Evolutionary conservation across 2,888 invertebrate genomes (phyloP), one percentile per base, ranked within the genome.

Genomic region (Oegoconia quadripuncta): DNA sequence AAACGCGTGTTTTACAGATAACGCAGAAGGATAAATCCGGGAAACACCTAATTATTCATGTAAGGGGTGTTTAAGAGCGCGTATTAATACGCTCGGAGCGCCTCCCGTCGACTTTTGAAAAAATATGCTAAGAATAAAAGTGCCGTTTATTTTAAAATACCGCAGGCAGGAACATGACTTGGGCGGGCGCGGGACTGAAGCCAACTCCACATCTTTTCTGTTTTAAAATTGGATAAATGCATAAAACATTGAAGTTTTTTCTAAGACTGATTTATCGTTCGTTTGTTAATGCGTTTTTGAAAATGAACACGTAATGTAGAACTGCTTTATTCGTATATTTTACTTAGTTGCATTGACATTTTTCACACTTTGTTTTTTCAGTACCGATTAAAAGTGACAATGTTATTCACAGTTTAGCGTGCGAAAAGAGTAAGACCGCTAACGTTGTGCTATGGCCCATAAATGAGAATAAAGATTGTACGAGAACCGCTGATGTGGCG

Each of bases 1-100:
- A 82, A 82, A 76, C 77, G 74, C 83, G 81, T 86, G 86, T 87
- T 78, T 66, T 68, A 71, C 64, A 74, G 87, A 86, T 86, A 84
- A 81, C 74, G 59, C 64, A 46, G 61, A 55, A 51, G 67, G 68
- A 76, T 76, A 76, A 84, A 82, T 77, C 73, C 69, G 55, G 67
- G 68, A 77, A 81, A 82, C 81, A 83, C 75, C 81, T 84, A 86
- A 86, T 87, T 86, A 86, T 86, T 87, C 86, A 84, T 80, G 84
- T 86, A 76, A 71, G 80, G 84, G 84, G 77, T 76, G 83, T 76
- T 75, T 79, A 79, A 77, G 71, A 74, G 71, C 61, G 69, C 71
- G 78, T 79, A 81, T 83, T 84, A 86, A 80, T 76, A 75, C 70
- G 70, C 71, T 58, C 42, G 55, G 59, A 60, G 64, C 57, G 58